Conservation (phyloP, 2,113 vertebrate species). For the Phocoena sinus region DNA sequence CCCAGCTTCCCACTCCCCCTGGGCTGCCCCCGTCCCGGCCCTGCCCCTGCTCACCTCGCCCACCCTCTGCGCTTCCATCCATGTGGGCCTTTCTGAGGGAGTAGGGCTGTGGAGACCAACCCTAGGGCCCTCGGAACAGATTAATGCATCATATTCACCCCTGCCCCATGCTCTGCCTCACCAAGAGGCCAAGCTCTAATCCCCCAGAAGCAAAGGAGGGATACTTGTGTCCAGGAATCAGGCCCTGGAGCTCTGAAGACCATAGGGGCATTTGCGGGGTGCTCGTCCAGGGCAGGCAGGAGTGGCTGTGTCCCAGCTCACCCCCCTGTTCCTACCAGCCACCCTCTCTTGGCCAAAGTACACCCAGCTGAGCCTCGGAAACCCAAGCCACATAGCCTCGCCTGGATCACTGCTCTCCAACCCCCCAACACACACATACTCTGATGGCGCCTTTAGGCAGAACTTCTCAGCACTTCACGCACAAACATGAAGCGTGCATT, state of each 20-base stretch:
- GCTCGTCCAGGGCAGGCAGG: background rate
- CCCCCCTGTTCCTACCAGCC: background rate
- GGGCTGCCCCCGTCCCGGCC: background rate
- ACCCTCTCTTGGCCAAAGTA: background rate
- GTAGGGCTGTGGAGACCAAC: background rate
- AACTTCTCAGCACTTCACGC: background rate
- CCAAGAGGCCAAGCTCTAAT: background rate
- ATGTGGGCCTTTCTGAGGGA: background rate
- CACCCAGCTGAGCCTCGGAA: background rate
- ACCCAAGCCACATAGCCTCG: background rate
- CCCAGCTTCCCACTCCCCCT: background rate
- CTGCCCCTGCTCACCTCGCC: fast-evolving
- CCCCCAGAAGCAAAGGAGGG: background rate
- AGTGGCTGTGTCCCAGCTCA: background rate
- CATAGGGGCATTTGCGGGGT: background rate
- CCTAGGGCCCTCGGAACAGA: background rate
- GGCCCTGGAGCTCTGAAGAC: background rate
- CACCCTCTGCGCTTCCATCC: background rate
- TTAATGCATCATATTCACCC: background rate
- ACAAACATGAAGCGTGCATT: background rate
- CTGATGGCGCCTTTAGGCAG: background rate
- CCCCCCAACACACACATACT: fast-evolving
- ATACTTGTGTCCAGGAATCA: background rate
- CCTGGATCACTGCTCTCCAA: background rate
- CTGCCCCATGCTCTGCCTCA: background rate